Evolutionary conservation across 92 coral and sea anemone genomes (phyloP).

Genomic region (Heliopora coerulea): DNA sequence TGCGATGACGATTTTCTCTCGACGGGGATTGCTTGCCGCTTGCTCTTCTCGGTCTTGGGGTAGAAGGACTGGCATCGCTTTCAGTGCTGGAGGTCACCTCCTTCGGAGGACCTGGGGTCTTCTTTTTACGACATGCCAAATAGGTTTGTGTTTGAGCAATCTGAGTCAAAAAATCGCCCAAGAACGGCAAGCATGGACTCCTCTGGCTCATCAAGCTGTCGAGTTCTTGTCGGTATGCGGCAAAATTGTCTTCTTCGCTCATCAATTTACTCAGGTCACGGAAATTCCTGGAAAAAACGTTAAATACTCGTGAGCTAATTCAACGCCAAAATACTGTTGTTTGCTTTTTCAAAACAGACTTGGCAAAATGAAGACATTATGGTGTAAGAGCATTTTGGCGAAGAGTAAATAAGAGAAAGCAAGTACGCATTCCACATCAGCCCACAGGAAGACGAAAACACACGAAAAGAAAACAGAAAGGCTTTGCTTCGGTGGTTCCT

Average conservation of each 20-base stretch:
- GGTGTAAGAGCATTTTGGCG: no score
- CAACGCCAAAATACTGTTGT: no score
- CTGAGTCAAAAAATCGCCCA: conserved; percentile 94
- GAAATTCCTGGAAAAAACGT: conserved; percentile 69
- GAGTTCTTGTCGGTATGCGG: conserved; percentile 75
- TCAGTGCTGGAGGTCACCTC: conserved; percentile 8
- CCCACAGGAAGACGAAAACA: no score
- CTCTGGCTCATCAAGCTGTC: conserved; percentile 48
- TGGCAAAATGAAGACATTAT: no score
- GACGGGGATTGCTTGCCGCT: conserved; percentile 22
- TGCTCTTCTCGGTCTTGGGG: conserved; percentile 35
- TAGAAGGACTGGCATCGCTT: conserved; percentile 32
- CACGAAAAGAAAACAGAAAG: no score
- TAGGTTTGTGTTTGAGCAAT: conserved; percentile 90
- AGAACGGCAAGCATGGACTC: conserved; percentile 80
- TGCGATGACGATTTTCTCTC: conserved; percentile 29
- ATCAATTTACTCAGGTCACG: conserved; percentile 83
- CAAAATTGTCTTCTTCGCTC: conserved; percentile 93
- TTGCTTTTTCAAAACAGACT: no score
- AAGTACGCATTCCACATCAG: no score
- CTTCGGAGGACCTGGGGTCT: conserved; percentile 45
- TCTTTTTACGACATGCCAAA: conserved; percentile 67
- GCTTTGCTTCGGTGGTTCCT: no score
- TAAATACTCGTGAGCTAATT: no score
- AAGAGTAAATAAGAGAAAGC: no score